A percentile compares a stretch with the other conserved stretches of the same genome.
Evolutionary conservation across 30 jellyfish, hydroid and myxozoan genomes (phyloP).

Genomic region (Aurelia aurita): DNA sequence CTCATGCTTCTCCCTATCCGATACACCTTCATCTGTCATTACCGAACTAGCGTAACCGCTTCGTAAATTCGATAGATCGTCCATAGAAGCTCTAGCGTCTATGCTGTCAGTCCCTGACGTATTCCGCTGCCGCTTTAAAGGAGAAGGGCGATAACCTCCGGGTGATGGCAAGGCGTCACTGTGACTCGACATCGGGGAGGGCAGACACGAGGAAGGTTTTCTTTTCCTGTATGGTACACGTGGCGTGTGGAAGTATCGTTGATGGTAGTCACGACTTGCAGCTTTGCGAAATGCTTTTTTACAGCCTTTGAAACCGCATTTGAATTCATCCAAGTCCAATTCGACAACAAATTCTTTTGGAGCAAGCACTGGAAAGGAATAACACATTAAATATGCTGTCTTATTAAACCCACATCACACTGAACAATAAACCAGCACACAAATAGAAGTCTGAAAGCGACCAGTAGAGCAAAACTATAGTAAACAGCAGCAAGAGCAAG

Average conservation of each 20-base stretch:
- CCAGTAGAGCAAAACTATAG: too few species aligned
- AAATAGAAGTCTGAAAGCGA: too few species aligned
- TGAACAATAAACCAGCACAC: too few species aligned
- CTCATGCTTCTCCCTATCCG: conserved; percentile 72
- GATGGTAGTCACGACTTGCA: conserved; percentile 85
- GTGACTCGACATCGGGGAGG: conserved; percentile 33
- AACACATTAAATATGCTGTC: too few species aligned
- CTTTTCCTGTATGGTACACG: conserved; percentile 58
- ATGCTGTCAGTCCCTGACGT: conserved; percentile 14
- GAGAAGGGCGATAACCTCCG: not conserved
- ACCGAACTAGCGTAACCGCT: conserved; percentile 61
- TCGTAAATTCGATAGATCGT: conserved; percentile 41
- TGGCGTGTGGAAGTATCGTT: conserved; percentile 81
- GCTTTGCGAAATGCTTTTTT: conserved; percentile 84
- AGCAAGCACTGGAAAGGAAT: conserved; percentile 43
- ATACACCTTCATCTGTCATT: conserved; percentile 58
- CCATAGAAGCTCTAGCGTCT: conserved; percentile 40
- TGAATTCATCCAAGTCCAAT: conserved; percentile 66
- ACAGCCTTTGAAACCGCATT: conserved; percentile 78
- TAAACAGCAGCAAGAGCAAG: too few species aligned
- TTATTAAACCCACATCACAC: too few species aligned
- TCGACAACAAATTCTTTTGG: conserved; percentile 83
- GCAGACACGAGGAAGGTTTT: conserved; percentile 67
- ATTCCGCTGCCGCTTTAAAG: conserved; percentile 4
- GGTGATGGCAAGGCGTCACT: conserved; percentile 25